Evolutionary conservation across 2,888 invertebrate genomes (phyloP).

Genomic region (Melieria crassipennis): DNA sequence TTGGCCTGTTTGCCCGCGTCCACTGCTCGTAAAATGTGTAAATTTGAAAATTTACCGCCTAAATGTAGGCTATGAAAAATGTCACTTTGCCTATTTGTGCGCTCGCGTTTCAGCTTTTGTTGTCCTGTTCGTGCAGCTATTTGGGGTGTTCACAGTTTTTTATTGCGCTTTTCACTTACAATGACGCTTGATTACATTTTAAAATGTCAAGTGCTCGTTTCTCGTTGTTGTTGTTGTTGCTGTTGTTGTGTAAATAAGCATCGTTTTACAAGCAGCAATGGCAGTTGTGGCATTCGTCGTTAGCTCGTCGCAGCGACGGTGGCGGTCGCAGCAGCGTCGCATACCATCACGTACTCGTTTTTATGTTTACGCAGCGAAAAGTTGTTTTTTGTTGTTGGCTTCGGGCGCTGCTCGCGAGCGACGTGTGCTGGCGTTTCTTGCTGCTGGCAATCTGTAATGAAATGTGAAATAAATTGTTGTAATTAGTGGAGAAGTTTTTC

Average conservation of each 20-base stretch:
- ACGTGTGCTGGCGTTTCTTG: not conserved
- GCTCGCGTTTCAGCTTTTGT: conserved; percentile 38
- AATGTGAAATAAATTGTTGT: conserved; percentile 56
- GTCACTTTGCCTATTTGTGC: conserved; percentile 28
- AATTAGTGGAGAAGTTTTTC: conserved; percentile 48
- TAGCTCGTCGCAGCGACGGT: conserved; percentile 17
- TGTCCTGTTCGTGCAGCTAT: conserved; percentile 33
- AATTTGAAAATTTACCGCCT: conserved; percentile 36
- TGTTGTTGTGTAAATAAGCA: not conserved
- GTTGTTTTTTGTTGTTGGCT: conserved; percentile 5
- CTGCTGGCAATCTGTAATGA: conserved; percentile 54
- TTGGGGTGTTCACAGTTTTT: too few species aligned
- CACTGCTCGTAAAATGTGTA: conserved; percentile 34
- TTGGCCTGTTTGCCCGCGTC: conserved; percentile 39
- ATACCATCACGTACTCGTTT: conserved; percentile 30
- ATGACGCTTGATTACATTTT: conserved; percentile 54
- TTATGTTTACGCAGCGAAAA: conserved; percentile 10
- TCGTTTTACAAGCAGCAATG: not conserved
- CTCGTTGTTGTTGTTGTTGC: conserved; percentile 17
- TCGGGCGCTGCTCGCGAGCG: not conserved
- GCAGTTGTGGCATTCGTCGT: conserved; percentile 14
- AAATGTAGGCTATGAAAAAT: conserved; percentile 53
- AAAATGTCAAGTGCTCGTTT: conserved; percentile 51
- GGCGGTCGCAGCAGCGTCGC: conserved; percentile 27
- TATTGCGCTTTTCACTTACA: too few species aligned